Base-by-base conservation (phyloP, 2,888 invertebrate species). In the Eudemis profundana region DNA sequence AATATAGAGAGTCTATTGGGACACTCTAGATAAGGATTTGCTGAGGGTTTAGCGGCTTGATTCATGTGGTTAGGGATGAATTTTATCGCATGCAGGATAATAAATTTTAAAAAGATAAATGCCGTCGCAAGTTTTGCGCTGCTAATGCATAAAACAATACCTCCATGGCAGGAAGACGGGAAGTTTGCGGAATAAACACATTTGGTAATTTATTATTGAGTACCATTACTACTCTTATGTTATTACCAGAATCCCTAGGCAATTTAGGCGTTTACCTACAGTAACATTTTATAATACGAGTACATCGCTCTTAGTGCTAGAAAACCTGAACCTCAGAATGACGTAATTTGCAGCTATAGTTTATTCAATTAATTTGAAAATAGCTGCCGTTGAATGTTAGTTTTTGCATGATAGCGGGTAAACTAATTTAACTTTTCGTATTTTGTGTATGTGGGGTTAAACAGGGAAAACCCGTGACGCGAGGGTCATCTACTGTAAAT, bases 381-480 rank as follows among this genome's bases (percentile, higher is more conserved):
- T 61, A 51, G 59, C 12, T 40, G 40, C 23, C 54, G 38, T n/a
- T n/a, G 14, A 36, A 57, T n/a, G 17, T 21, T 49, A 47, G 15
- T 49, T n/a, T 42, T 19, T 51, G 36, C 42, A n/a, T 57, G 57
- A 17, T 57, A 21, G 44, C 4, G 17, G 54, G 42, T 56, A 63
- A 63, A 44, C 42, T 50, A 57, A 64, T 64, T 44, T 27, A 59
- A 64, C 44, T 51, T 64, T 64, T 44, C 44, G 50, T 27, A 38
- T 59, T 59, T 38, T 19, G 10, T 36, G 17, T 29, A 42, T 23
- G 36, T 15, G 36, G 36, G 54, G 42, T 51, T 50, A 54, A 27
- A 54, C 23, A 12, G 57, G 56, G 74, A 82, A 83, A 82, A 78
- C 83, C 82, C 84, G 78, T 82, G 84, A 83, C 85, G 76, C 80